Conservation (phyloP, 2,888 invertebrate genomes). For the Teleogryllus oceanicus region DNA sequence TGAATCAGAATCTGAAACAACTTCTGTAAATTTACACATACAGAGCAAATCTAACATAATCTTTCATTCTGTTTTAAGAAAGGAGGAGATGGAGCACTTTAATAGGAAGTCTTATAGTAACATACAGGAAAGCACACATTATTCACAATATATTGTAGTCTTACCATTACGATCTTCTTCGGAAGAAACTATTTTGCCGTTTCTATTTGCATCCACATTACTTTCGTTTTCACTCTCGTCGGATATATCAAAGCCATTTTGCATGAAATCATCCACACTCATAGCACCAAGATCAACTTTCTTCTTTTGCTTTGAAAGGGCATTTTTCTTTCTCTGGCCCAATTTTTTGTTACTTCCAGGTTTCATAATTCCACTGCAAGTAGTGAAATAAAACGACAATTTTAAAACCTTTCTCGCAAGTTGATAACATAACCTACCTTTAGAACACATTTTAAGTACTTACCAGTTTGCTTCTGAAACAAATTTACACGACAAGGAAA, state of each 20-base stretch:
- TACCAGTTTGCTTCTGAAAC: too few relatives aligned
- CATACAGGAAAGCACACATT: background rate
- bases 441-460: too few relatives aligned
- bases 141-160: background rate
- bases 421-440: too few relatives aligned
- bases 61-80: background rate
- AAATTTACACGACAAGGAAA: too few relatives aligned
- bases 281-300: background rate
- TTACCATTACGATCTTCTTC: background rate
- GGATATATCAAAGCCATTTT: background rate
- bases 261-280: conserved; percentile 7
- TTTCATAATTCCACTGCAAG: too few relatives aligned
- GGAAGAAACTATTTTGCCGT: background rate
- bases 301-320: background rate
- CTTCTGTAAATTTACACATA: too few relatives aligned
- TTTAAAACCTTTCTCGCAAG: too few relatives aligned
- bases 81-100: background rate
- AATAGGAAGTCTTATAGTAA: background rate
- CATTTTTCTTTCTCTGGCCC: background rate
- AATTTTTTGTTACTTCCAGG: too few relatives aligned
- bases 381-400: too few relatives aligned
- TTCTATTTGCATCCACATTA: background rate
- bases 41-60: background rate
- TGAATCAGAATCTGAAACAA: too few relatives aligned
- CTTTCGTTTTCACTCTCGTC: background rate